Evolutionary conservation across 92 coral and sea anemone species (phyloP), one percentile per base, ranked within the genome.

Genomic region (Siderastrea siderea): DNA sequence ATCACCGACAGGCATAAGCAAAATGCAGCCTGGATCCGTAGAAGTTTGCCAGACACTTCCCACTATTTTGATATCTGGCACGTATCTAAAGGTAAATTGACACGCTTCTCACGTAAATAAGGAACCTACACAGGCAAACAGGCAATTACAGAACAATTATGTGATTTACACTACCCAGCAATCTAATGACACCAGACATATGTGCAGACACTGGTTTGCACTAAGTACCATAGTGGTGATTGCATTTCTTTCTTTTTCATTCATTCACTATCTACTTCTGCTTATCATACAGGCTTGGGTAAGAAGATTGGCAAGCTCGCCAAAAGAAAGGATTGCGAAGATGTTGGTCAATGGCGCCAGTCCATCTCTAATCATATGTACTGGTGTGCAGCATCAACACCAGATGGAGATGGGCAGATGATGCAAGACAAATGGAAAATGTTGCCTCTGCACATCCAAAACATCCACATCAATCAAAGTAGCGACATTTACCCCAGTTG

Each of bases 371-470:
- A 90, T 45, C 93, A 90, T 47, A 83, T 83, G 90, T 84, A 79
- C 74, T 84, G 92, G 92, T 92, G 90, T 84, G 90, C 87, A 1
- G 92, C 92, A 5, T 44, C 92, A 16, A 92, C 95, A 46, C 88
- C 90, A 5, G 92, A 88, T 88, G 90, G 92, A 1, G 16, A 79
- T 79, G 90, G 92, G 6, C 57, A 88, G 13, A 26, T 88, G 5
- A 87, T 92, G 74, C 50, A 64, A 65, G 94, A 75, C 12, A 88
- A 92, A 49, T 92, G 90, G 92, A 38, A 85, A 67, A 92, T 92
- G 15, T 69, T 88, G 6, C 90, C 90, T 7, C 58, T 88, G 1
- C 92, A 92, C 64, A 84, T 84, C 8, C 90, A 88, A 43, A 62
- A 88, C 55, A 84, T 88, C 7, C 95, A 88, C 50, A 67, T 26